phyloP scores from a whole-genome alignment of 2,113 vertebrate species.

The Scomber japonicus region DNA sequence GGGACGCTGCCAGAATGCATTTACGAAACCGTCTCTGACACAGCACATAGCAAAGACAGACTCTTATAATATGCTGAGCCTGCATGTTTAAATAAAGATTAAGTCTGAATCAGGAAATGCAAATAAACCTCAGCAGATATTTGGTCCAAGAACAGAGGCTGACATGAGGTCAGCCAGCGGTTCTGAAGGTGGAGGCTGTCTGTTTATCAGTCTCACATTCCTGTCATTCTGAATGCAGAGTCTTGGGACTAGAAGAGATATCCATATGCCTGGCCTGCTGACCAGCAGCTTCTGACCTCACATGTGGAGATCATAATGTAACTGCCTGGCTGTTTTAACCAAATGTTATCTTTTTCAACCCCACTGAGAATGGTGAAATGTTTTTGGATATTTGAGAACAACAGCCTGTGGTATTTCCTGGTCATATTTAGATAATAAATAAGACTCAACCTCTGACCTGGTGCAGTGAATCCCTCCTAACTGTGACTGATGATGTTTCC shows the following conservation, averaged over 20 bases:
- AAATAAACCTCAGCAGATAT: slow-evolving; percentile 32
- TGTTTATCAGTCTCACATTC: slow-evolving; percentile 52
- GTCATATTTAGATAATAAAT: slow-evolving; percentile 24
- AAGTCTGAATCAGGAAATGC: slow-evolving; percentile 9
- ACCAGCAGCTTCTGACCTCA: slow-evolving; percentile 32
- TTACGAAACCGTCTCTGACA: slow-evolving; percentile 40
- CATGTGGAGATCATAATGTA: slow-evolving; percentile 17
- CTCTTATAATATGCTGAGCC: neutral
- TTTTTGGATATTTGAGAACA: slow-evolving; percentile 1
- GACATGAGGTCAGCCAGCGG: slow-evolving; percentile 29
- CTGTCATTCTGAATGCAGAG: slow-evolving; percentile 50
- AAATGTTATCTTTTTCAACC: slow-evolving; percentile 21
- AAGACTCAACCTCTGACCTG: slow-evolving; percentile 20
- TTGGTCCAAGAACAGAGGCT: slow-evolving; percentile 12
- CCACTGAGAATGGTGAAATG: slow-evolving; percentile 17
- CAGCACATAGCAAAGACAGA: slow-evolving; percentile 27
- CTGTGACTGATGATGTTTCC: slow-evolving; percentile 19
- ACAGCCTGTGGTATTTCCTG: neutral
- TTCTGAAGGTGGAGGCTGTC: slow-evolving; percentile 21
- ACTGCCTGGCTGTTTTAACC: neutral
- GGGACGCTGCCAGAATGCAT: slow-evolving; percentile 46
- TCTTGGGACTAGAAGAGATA: slow-evolving; percentile 25
- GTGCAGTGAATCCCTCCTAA: neutral
- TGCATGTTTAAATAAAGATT: slow-evolving; percentile 28
- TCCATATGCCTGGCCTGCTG: slow-evolving; percentile 21